Base-by-base conservation (phyloP, 1,140 invertebrate genomes). In the Polypedilum pembai region DNA sequence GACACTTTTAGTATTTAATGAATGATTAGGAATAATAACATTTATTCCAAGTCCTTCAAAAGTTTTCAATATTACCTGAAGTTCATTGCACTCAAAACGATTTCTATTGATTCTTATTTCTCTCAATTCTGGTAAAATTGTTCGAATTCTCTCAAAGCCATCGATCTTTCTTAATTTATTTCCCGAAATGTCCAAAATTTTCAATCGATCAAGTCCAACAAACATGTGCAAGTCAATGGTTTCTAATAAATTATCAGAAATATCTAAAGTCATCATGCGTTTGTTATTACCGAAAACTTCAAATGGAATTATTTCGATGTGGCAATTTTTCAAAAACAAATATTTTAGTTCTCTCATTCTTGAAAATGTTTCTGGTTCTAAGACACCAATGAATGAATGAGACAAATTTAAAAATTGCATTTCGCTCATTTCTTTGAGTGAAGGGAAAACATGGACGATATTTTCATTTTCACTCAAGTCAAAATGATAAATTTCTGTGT, bases 161-260 rank as follows among this genome's bases (percentile, higher is more conserved):
- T 69, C 65, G 20, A 69, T n/a, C 20, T 69, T 18, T 8, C 17
- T 69, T 5, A 69, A 21, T 69, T 69, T 69, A 10, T 69, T 69
- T n/a, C 65, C 65, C 2, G 17, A 20, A 4, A 69, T 10, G 10
- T 69, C 65, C 5, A 69, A 18, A 18, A 21, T n/a, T 10, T 18
- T 69, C 20, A 69, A 69, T 20, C 20, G 17, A 20, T 69, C 65
- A 5, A 69, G 65, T 69, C 65, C 65, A 20, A 8, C 17, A 20
- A 69, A 69, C 65, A 69, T 69, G 17, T 18, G 17, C 65, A 69
- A 21, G 10, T 69, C 65, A 21, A 69, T 18, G 3, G 15, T 69
- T 21, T 69, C 65, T 18, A 69, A 18, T 20, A 8, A 7, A 69
- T 69, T 69, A 20, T 69, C 65, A 20, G 65, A 69, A 10, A 69